Conservation (phyloP, 1,140 invertebrate genomes). For the Himalopsyche phryganea region DNA sequence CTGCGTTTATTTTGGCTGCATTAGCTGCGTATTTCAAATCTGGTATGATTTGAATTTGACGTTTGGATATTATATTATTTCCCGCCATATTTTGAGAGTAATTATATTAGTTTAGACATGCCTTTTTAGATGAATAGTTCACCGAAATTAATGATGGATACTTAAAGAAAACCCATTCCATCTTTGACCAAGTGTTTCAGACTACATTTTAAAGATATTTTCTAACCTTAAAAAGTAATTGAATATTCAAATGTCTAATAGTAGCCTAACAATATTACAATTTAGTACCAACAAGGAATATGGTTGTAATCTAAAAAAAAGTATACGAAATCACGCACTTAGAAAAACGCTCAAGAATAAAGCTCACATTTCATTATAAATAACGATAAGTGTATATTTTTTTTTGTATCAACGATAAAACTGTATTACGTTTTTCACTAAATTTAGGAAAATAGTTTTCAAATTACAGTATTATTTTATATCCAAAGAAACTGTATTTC, state of each 20-base stretch:
- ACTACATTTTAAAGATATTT: neutral
- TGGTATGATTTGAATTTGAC: conserved; percentile 9
- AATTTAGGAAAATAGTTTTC: no score
- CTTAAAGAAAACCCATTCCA: neutral
- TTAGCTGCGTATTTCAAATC: conserved; percentile 16
- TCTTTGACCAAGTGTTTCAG: neutral
- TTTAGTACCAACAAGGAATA: neutral
- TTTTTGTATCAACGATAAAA: no score
- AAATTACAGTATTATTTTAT: no score
- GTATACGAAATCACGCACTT: no score
- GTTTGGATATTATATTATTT: neutral
- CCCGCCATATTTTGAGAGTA: neutral
- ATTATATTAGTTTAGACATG: neutral
- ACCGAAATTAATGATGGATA: neutral
- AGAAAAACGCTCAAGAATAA: no score
- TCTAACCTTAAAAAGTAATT: neutral
- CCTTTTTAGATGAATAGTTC: neutral
- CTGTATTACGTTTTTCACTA: no score
- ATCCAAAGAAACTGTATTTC: no score
- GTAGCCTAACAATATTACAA: neutral
- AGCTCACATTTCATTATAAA: no score
- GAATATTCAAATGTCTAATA: neutral
- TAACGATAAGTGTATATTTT: no score
- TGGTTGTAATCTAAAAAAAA: no score
- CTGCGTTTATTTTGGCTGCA: conserved; percentile 12